These are phyloP conservation scores for Schizotus pectinicornis DNA, from an alignment of 2,888 invertebrate genomes.

Conservation along the genomic window DNA sequence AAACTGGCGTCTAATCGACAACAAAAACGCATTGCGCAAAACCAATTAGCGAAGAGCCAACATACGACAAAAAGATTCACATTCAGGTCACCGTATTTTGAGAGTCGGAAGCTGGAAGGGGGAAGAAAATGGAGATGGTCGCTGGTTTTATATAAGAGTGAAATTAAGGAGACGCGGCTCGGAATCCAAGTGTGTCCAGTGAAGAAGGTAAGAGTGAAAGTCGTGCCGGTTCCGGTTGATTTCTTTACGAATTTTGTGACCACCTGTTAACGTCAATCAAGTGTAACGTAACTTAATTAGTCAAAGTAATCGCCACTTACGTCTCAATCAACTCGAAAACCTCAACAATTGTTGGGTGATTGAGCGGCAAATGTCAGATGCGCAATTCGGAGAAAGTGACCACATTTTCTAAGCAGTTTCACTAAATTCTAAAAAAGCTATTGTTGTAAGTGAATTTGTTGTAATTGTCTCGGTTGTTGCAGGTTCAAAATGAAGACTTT, in stretches of 20 bases:
- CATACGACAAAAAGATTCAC: slow-evolving; percentile 1
- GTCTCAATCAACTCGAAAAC: too few species aligned
- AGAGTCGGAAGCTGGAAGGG: slow-evolving; percentile 6
- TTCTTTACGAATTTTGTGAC: too few species aligned
- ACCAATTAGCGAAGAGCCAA: slow-evolving; percentile 3
- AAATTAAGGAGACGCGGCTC: slow-evolving; percentile 30
- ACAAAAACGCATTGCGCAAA: slow-evolving; percentile 6
- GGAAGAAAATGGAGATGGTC: slow-evolving; percentile 22
- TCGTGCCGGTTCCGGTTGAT: too few species aligned
- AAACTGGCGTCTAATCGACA: background rate
- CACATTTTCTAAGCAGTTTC: background rate
- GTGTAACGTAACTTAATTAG: too few species aligned
- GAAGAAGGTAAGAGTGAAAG: background rate
- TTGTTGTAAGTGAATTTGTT: slow-evolving; percentile 14
- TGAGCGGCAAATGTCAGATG: too few species aligned
- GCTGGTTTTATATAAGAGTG: slow-evolving; percentile 31
- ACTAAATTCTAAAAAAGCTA: too few species aligned
- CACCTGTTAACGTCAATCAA: background rate
- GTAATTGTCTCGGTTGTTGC: too few species aligned
- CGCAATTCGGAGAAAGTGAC: too few species aligned
- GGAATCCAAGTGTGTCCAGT: slow-evolving; percentile 25
- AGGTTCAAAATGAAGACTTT: slow-evolving; percentile 47
- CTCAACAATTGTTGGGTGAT: too few species aligned
- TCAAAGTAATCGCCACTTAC: too few species aligned
- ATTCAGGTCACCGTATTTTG: slow-evolving; percentile 28